phyloP scores from a whole-genome alignment of 2,888 invertebrate genomes.

The Phaonia tiefii region DNA sequence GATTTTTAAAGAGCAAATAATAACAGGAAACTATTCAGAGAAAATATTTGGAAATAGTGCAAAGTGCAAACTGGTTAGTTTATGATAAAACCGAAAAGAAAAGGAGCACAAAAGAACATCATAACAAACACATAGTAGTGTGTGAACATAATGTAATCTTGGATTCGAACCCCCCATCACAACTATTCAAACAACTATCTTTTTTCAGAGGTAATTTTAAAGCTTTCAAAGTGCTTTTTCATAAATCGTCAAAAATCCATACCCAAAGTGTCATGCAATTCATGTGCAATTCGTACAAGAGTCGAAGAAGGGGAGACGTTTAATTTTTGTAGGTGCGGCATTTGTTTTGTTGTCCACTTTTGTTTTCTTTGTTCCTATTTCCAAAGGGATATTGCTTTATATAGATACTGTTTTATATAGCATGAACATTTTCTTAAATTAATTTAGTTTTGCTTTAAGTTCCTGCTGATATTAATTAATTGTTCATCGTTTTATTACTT shows the following conservation, averaged over 20 bases:
- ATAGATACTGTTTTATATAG: no score
- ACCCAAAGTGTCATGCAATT: conserved; percentile 28
- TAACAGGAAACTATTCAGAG: conserved; percentile 25
- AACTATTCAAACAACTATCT: no score
- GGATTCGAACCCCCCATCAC: background rate
- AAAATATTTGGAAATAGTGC: conserved; percentile 26
- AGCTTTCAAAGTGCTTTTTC: conserved; percentile 20
- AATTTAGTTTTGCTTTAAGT: no score
- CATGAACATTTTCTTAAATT: no score
- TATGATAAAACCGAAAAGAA: conserved; percentile 34
- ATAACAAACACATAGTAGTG: no score
- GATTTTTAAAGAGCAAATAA: conserved; percentile 53
- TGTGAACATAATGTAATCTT: conserved; percentile 19
- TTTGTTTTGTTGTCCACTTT: conserved; percentile 1
- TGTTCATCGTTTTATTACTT: no score
- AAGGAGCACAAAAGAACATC: no score
- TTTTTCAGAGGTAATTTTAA: background rate
- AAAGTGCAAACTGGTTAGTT: conserved; percentile 37
- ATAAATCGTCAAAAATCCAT: conserved; percentile 23
- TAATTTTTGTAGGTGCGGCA: conserved; percentile 61
- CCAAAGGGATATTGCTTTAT: no score
- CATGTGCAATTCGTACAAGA: conserved; percentile 32
- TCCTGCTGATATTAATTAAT: no score
- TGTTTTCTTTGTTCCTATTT: conserved; percentile 7
- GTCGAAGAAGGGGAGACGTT: conserved; percentile 52